Percentiles rank a stretch among this genome's conserved stretches.
These are phyloP conservation scores for Seriola aureovittata DNA, from an alignment of 2,113 vertebrate genomes.

Conservation along the genomic window DNA sequence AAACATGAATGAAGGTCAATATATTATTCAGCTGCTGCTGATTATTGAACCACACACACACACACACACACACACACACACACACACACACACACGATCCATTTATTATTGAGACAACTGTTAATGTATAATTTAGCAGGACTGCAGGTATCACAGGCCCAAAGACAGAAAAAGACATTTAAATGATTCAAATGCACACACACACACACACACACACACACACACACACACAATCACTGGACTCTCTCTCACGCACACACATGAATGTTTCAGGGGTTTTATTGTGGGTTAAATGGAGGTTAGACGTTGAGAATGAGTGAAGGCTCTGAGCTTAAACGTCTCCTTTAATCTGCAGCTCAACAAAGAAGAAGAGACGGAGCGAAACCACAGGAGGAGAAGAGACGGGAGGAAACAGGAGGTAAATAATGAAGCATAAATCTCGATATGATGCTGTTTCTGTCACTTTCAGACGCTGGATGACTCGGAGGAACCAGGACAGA, in stretches of 20 bases:
- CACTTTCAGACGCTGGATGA: neutral
- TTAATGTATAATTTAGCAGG: conserved; percentile 65
- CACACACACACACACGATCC: conserved; percentile 1
- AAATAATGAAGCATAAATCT: neutral
- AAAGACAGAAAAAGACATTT: conserved; percentile 41
- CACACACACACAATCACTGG: neutral
- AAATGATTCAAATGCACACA: conserved; percentile 54
- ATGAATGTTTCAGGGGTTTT: conserved; percentile 22
- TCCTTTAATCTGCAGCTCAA: neutral
- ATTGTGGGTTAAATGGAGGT: conserved; percentile 29
- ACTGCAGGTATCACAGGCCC: conserved; percentile 60
- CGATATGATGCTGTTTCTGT: neutral
- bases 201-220: conserved; percentile 27
- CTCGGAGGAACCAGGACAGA: neutral
- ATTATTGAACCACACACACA: conserved; percentile 28
- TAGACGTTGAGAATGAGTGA: conserved; percentile 15
- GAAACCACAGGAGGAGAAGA: neutral
- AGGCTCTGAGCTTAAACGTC: neutral
- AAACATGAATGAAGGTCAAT: conserved; percentile 55
- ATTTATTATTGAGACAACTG: conserved; percentile 67
- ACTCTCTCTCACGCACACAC: neutral
- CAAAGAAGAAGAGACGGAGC: neutral
- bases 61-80: conserved; percentile 12
- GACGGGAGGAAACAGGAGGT: neutral
- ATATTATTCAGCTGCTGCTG: conserved; percentile 48